Conservation (phyloP, 2,888 invertebrate genomes). For the Oligia fasciuncula region DNA sequence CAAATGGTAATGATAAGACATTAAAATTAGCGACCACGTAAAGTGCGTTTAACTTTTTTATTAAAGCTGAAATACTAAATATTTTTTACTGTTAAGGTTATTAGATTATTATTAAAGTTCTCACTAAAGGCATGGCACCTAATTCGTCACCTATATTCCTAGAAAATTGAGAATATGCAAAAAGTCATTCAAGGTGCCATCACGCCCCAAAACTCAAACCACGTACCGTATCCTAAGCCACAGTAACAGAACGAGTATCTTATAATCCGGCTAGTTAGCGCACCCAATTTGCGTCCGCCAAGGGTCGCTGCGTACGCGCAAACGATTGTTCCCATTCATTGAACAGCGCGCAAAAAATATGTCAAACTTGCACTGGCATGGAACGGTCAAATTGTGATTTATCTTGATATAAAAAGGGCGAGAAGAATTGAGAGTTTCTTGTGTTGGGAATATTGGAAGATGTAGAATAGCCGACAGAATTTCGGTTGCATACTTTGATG, state of each 20-base stretch:
- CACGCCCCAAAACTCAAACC: conserved; percentile 39
- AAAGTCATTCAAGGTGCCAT: background rate
- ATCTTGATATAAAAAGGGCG: conserved; percentile 84
- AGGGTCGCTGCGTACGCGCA: conserved; percentile 77
- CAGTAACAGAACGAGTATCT: conserved; percentile 65
- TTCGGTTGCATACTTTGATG: conserved; percentile 42
- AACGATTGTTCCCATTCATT: conserved; percentile 62
- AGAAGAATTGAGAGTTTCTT: conserved; percentile 49
- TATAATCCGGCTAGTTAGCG: conserved; percentile 74
- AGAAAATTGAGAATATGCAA: background rate
- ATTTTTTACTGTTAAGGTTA: background rate
- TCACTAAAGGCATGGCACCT: background rate
- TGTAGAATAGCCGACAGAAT: conserved; percentile 1
- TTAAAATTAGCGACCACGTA: background rate
- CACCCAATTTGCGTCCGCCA: conserved; percentile 75
- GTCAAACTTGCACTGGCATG: conserved; percentile 63
- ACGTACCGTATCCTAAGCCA: conserved; percentile 57
- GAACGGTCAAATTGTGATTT: conserved; percentile 65
- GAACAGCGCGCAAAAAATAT: conserved; percentile 57
- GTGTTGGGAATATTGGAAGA: conserved; percentile 12
- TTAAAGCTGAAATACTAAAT: background rate
- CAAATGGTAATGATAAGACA: background rate
- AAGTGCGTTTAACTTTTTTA: background rate
- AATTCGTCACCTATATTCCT: background rate
- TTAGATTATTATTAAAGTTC: background rate